Base-by-base conservation (phyloP, 1,140 invertebrate genomes). In the Adelges cooleyi region DNA sequence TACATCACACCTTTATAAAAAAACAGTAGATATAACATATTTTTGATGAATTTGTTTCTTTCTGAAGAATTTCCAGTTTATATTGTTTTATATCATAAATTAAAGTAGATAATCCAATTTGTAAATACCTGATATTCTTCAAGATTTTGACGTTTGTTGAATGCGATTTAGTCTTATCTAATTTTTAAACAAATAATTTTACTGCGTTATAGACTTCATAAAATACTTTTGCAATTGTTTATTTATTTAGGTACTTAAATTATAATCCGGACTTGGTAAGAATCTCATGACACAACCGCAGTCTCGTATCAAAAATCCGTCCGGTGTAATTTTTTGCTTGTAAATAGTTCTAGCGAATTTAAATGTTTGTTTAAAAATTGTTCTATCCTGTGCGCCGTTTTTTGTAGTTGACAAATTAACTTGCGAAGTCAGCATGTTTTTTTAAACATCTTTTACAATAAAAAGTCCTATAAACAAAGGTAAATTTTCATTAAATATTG, bases 221-320 rank as follows among this genome's bases (percentile, higher is more conserved):
- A 8, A 44, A 44, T 17, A 44, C 15, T n/a, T 8, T 44, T 44
- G n/a, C n/a, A n/a, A 8, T 44, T 44, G n/a, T n/a, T 44, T 33
- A 5, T 33, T 33, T 6, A 33, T 33, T 33, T 33, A 33, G 29
- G 44, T 62, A 62, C 56, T 48, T 10, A 22, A 22, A 46, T 44
- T 62, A 22, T 22, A 27, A 48, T 44, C 42, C 20, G 10, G 29
- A 29, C 44, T 48, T 2, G 56, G 56, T 29, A 62, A 46, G 46
- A 62, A 62, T 33, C 56, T 11, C 56, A 62, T 62, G 23, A 62
- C 56, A 13, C 56, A 62, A 62, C 56, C 56, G 2, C 56, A 62
- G 11, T 62, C 56, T 46, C 56, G 42, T 29, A 62, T 48, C 33
- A 62, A 46, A 46, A 62, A 62, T 33, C 56, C 56, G 29, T 62